phyloP scores from a whole-genome alignment of 1,140 invertebrate species.

The Pseudomyrmex pallidus region DNA sequence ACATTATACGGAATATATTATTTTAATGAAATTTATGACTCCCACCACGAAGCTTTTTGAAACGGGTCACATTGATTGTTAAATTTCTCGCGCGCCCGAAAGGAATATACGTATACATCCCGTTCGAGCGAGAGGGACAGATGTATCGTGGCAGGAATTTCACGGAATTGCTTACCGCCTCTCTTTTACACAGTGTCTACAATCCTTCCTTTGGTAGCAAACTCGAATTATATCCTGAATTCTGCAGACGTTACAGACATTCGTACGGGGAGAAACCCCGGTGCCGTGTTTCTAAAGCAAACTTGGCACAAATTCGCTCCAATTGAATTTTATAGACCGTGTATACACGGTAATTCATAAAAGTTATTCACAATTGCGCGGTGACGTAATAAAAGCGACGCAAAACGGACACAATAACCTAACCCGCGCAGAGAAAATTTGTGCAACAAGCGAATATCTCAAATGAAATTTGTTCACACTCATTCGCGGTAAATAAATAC shows the following conservation, averaged over 20 bases:
- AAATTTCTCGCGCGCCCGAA: conserved; percentile 5
- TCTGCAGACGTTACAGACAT: conserved; percentile 42
- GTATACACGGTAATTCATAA: conserved; percentile 21
- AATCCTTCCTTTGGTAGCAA: conserved; percentile 14
- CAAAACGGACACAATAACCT: background rate
- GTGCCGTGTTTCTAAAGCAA: conserved; percentile 26
- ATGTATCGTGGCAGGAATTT: conserved; percentile 49
- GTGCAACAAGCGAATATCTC: background rate
- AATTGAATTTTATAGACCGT: conserved; percentile 37
- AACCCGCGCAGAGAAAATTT: background rate
- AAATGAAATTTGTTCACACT: conserved; percentile 36
- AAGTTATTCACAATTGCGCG: conserved; percentile 34
- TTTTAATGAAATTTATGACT: conserved; percentile 49
- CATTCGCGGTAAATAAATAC: background rate
- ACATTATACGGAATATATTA: conserved; percentile 29
- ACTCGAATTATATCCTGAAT: conserved; percentile 50
- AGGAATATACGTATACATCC: too few species aligned
- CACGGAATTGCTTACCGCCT: conserved; percentile 54
- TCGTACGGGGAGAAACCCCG: conserved; percentile 9
- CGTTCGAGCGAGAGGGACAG: background rate
- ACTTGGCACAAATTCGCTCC: conserved; percentile 32
- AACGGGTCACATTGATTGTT: conserved; percentile 48
- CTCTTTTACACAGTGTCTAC: conserved; percentile 39
- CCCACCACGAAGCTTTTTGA: conserved; percentile 13
- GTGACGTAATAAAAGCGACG: background rate